Base-by-base conservation (phyloP, 2,113 vertebrate species). In the Calypte anna region DNA sequence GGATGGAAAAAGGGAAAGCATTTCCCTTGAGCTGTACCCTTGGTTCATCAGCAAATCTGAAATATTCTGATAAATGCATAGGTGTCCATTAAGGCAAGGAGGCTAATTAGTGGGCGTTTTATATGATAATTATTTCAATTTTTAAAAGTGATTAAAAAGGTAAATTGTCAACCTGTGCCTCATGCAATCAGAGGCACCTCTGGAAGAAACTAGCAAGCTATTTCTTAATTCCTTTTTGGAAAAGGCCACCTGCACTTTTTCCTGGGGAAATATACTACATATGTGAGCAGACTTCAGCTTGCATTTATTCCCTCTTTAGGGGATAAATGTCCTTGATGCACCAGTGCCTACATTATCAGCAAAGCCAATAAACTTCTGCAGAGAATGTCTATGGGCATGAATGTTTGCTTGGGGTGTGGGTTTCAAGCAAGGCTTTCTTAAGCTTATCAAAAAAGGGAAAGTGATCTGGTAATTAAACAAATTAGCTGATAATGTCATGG, bases 71-170 rank as follows among this genome's bases (percentile, higher is more conserved):
- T 91, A 97, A 87, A 96, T 27, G 40, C 66, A 18, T 33, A 59
- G 11, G 12, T 43, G 44, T 28, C 76, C 75, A 48, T 96, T 93
- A 84, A 98, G 79, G 88, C 96, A 94, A 88, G 61, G 75, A 75
- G 81, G 64, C 84, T 97, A 97, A 98, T 97, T 96, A 97, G 82
- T 78, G 90, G 82, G 92, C 6, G 59, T 96, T 96, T 91, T 95
- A 92, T 90, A 83, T 27, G 33, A 69, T 59, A 84, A 96, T 61
- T 33, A 22, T 75, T 79, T 78, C 12, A 69, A 79, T 62, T 44
- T 38, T 0, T 19, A 48, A 10, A 96, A 92, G n/a, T 51, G 54
- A 91, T 86, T 86, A 90, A 95, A 97, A 94, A 91, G 84, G 92
- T 91, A 92, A 94, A 94, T 90, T 94, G 68, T 91, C 79, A 92